Evolutionary conservation across 2,113 vertebrate genomes (phyloP), one percentile per base, ranked within the genome.

Genomic region (Hystrix brachyura): DNA sequence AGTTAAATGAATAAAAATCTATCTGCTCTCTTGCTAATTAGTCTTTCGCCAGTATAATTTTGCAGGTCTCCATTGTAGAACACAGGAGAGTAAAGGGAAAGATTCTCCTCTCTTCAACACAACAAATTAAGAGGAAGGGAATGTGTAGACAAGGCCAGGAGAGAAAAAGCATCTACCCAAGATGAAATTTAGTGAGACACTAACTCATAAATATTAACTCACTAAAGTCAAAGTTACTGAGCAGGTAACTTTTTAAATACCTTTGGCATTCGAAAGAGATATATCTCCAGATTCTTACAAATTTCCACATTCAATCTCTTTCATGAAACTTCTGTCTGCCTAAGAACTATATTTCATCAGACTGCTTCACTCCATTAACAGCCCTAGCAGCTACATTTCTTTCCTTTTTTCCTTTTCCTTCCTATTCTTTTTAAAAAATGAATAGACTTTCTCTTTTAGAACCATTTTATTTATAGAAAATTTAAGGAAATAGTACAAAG

Each of bases 41-140:
- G 43, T 57, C 86, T 91, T 88, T 76, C 51, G 76, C 82, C 53
- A 60, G 62, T 90, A 82, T 97, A 38, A 78, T 72, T 82, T 51
- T 60, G 34, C 25, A 74, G 67, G 21, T 32, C 34, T 67, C 55
- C 59, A 21, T 21, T 8, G 38, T 23, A 23, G 51, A 91, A 82
- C n/a, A 10, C 12, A 57, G 46, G 17, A 78, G 59, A 10, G 9
- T 62, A 84, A 29, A 96, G 27, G 57, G 67, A 92, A 79, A 62
- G 57, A 8, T 83, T 59, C 89, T 87, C 17, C 27, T 62, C 64
- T 27, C 85, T 23, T 25, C 15, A 11, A 78, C 48, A 78, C 7
- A 38, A 91, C 83, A 82, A 95, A 96, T 84, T 17, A 91, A 91
- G 60, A 57, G 46, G 74, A 79, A 71, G 12, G 48, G 29, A 13